Evolutionary conservation across 1,140 invertebrate genomes (phyloP), one percentile per base, ranked within the genome.

Genomic region (Drosophila bifasciata): DNA sequence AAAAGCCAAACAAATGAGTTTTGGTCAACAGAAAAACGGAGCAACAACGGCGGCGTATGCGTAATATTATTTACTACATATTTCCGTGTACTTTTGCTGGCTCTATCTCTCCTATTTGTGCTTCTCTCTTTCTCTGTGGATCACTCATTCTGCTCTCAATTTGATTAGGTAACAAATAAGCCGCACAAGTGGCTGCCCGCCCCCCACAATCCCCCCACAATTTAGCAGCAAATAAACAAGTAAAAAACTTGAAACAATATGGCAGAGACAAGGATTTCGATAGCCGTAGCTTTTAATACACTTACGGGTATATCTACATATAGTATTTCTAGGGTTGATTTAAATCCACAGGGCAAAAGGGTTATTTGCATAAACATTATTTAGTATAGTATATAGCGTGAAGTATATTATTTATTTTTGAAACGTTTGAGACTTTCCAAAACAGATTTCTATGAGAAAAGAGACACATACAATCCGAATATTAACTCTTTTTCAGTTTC

Each of bases 131-230:
- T 60, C 28, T 60, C 23, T 67, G 52, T 60, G 75, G 69, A 28
- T 39, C 58, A 9, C 11, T 46, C 19, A 36, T 16, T 45, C 49
- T 49, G 41, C 69, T 74, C 58, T 86, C 74, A 61, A 86, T 86
- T 86, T 88, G 83, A 86, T 88, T 86, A 79, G 76, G 84, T 83
- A 86, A 89, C 75, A 76, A 88, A 88, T 78, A 81, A 86, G 81
- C 80, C 80, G 50, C 81, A 85, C 79, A 83, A 83, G 79, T 84
- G 75, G 79, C 67, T 79, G 32, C 41, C 36, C 63, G 44, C 25
- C 44, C n/a, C n/a, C n/a, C 60, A 32, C 71, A 84, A 52, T 43
- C 15, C 46, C 52, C n/a, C n/a, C 60, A 32, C 71, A 84, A 52
- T 43, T 13, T 43, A 52, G 49, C 49, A 58, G 36, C 19, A 60